phyloP scores from a whole-genome alignment of 2,888 invertebrate genomes.

The Drosophila buzzatii region DNA sequence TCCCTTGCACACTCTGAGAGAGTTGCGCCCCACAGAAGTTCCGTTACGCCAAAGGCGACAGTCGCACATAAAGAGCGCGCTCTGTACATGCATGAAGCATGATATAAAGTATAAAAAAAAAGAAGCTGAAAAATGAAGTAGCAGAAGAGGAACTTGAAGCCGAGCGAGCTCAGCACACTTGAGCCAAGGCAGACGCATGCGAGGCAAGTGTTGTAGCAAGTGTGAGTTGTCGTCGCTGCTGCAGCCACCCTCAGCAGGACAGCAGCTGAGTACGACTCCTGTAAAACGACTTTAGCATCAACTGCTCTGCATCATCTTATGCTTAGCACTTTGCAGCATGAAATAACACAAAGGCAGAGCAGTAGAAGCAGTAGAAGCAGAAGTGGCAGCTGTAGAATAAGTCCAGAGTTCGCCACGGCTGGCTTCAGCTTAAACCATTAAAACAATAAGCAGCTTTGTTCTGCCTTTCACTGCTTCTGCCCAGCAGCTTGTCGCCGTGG shows the following conservation, averaged over 20 bases:
- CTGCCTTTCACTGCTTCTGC: conserved; percentile 44
- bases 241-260: conserved; percentile 45
- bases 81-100: conserved; percentile 10
- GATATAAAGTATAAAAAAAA: not conserved
- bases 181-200: conserved; percentile 32
- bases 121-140: too few relatives aligned
- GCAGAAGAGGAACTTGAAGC: conserved; percentile 43
- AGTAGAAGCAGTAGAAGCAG: not conserved
- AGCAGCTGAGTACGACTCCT: conserved; percentile 18
- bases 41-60: conserved; percentile 28
- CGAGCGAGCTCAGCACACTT: conserved; percentile 42
- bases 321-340: conserved; percentile 39
- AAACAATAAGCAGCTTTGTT: conserved; percentile 81
- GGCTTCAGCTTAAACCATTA: conserved; percentile 75
- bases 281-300: conserved; percentile 38
- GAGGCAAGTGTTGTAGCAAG: conserved; percentile 28
- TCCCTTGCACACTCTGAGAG: not conserved
- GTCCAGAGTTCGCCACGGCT: conserved; percentile 32
- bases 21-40: conserved; percentile 34
- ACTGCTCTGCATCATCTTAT: conserved; percentile 53
- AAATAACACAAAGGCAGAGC: not conserved
- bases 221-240: conserved; percentile 24
- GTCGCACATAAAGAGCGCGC: conserved; percentile 18
- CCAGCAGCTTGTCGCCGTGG: conserved; percentile 44
- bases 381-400: not conserved